Evolutionary conservation across 2,113 vertebrate genomes (phyloP), one percentile per base, ranked within the genome.

Genomic region (Dolichallabes microphthalmus): DNA sequence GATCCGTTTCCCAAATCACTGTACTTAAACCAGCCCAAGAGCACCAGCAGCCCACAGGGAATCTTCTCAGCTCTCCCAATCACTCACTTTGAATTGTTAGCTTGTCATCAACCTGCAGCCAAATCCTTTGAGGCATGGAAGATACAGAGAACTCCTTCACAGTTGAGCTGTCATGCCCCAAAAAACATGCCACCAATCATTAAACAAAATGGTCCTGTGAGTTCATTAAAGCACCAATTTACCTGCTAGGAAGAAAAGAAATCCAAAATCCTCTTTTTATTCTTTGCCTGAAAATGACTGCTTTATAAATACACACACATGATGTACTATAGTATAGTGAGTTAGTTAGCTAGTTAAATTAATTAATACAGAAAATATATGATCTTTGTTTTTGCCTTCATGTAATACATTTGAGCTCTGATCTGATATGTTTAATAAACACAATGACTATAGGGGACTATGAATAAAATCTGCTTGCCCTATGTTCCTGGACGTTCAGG

Each of bases 81-180:
- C 52, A 50, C 22, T 52, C 25, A 75, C 22, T 75, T 45, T 75
- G 22, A 75, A 15, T 52, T 75, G 45, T 75, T 75, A 52, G 45
- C n/a, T 52, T 75, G 45, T 75, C 45, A 52, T 75, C 73, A 45
- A 45, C 35, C 69, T 73, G 69, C 69, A 75, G 45, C 25, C n/a
- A 75, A 75, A 75, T 2, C 4, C 22, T 52, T 52, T 52, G 25
- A 75, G 45, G 73, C 45, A 52, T 15, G 22, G 45, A 75, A n/a
- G 73, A 75, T 75, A 0, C 22, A 52, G 73, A 75, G 73, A n/a
- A n/a, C 71, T n/a, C 45, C 73, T 52, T 75, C 45, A 75, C 45
- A 52, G 45, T 52, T 52, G 22, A 75, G 45, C 45, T 75, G 73
- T 52, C 73, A 52, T 75, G 22, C 45, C 13, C 45, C 6, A 13